These are phyloP conservation scores for Eidolon helvum DNA, from an alignment of 2,113 vertebrate genomes.

Conservation along the genomic window DNA sequence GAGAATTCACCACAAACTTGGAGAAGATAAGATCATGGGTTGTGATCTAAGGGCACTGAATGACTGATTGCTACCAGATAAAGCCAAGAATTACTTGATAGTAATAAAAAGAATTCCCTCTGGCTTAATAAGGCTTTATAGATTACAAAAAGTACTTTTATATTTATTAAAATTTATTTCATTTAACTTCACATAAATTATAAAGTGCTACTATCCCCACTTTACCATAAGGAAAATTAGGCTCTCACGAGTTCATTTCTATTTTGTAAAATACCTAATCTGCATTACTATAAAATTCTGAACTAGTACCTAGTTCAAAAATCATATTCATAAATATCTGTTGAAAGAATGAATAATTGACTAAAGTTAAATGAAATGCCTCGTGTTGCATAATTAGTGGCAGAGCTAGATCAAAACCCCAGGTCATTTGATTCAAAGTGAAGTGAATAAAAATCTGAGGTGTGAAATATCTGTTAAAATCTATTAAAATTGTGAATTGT, in stretches of 20 bases:
- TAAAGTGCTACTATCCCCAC: background rate
- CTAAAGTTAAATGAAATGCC: conserved; percentile 19
- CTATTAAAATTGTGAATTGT: background rate
- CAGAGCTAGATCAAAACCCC: background rate
- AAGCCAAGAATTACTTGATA: background rate
- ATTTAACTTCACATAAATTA: conserved; percentile 7
- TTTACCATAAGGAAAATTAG: background rate
- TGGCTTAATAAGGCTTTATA: background rate
- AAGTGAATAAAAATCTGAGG: conserved; percentile 1
- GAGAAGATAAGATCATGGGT: background rate
- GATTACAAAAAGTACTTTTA: conserved; percentile 13
- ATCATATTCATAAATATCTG: background rate
- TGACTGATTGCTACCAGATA: background rate
- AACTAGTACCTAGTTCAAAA: background rate
- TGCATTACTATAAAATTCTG: conserved; percentile 4
- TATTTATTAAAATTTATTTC: conserved; percentile 26
- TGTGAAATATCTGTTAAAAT: background rate
- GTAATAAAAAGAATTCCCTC: background rate
- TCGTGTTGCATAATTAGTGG: background rate
- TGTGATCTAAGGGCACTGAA: background rate
- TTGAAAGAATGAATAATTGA: background rate
- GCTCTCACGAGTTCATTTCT: background rate
- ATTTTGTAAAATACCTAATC: conserved; percentile 16
- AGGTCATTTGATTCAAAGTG: background rate
- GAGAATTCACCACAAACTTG: conserved; percentile 37